Base-by-base conservation (phyloP, 2,113 vertebrate genomes). In the Pycnonotus jocosus region DNA sequence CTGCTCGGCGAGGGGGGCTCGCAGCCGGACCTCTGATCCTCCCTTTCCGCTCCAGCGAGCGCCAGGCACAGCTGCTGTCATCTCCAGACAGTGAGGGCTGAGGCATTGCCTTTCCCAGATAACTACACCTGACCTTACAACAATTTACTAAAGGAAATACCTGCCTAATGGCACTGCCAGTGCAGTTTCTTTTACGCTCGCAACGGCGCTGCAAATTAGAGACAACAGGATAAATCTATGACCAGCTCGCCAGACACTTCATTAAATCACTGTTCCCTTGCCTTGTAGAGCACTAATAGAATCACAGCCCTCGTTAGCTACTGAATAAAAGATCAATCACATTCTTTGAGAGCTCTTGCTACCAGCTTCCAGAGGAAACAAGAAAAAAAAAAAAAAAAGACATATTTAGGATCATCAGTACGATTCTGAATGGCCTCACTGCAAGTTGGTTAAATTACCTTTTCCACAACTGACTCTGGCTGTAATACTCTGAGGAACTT, bases 401-500 rank as follows among this genome's bases (percentile, higher is more conserved):
- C 95, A 98, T 97, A 98, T 98, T 98, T 98, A 98, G 98, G 98
- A 98, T 98, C 98, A 97, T 98, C 97, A 97, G 98, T 97, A 98
- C 97, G 97, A 98, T 97, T 98, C 96, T 97, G 98, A 98, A 98
- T 97, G 98, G 98, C 98, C 98, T 98, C 97, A 77, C 98, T 98
- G 97, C 98, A 98, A 98, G 98, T 97, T 98, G 98, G 98, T 98
- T 98, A 98, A 99, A 99, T 99, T 98, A 98, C 98, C 98, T 98
- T 98, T 98, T 98, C 97, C 98, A 98, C 98, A 97, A 97, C 96
- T 90, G 98, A 98, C 98, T 98, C 96, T 79, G 96, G 97, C 92
- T 97, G 96, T 95, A 99, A 99, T 98, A 98, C 99, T 99, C 99
- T 97, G 96, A 99, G 99, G 99, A 99, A 99, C 99, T 99, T 99